Conservation (phyloP, 2,797 vertebrate genomes). For the Apodemus agrarius region DNA sequence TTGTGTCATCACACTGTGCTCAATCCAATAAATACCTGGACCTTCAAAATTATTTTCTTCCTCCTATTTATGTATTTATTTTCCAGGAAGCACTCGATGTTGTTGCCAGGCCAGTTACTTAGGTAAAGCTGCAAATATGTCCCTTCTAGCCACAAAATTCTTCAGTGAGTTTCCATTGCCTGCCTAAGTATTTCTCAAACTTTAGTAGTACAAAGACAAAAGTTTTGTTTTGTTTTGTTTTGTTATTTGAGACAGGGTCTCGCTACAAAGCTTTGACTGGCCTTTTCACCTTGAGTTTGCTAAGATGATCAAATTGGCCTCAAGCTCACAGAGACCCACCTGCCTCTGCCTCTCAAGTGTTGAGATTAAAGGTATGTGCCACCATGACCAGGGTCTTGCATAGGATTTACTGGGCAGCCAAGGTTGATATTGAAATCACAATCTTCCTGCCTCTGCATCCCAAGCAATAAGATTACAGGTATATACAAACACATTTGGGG, state of each 20-base stretch:
- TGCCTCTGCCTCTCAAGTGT: neutral
- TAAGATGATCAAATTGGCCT: neutral
- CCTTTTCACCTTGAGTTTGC: neutral
- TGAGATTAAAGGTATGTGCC: neutral
- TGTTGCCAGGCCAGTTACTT: slow-evolving; percentile 33
- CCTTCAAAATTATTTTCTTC: neutral
- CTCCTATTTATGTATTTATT: slow-evolving; percentile 2
- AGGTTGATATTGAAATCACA: neutral
- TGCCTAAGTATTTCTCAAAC: slow-evolving; percentile 16
- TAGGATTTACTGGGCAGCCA: neutral
- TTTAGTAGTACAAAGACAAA: neutral
- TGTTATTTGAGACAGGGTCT: neutral
- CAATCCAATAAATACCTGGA: neutral
- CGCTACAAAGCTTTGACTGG: neutral
- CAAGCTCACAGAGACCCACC: neutral
- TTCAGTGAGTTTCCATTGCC: slow-evolving; percentile 1
- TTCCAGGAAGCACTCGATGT: neutral
- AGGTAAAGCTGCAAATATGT: neutral
- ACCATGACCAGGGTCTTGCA: neutral
- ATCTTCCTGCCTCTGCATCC: neutral
- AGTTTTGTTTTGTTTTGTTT: neutral
- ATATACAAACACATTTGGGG: neutral
- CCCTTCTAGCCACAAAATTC: slow-evolving; percentile 11
- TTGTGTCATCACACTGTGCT: neutral
- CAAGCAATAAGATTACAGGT: neutral